These are phyloP conservation scores for Buathra laborator DNA, from an alignment of 2,888 invertebrate genomes.

Conservation along the genomic window DNA sequence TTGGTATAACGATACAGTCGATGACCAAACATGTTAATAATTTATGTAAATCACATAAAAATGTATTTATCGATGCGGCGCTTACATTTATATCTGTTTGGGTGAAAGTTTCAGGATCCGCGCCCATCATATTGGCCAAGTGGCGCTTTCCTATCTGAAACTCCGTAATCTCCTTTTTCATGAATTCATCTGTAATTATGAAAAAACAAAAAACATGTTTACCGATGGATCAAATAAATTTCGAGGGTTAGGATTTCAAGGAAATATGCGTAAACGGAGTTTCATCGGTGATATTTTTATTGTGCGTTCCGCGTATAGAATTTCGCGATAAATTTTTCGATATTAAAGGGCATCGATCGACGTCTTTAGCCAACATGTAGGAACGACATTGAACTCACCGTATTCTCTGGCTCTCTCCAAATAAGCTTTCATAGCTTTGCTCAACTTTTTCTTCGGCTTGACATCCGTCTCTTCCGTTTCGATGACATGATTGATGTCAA, in stretches of 20 bases:
- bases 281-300: too few relatives aligned
- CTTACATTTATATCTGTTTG: slow-evolving; percentile 94
- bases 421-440: slow-evolving; percentile 96
- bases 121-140: slow-evolving; percentile 99
- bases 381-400: slow-evolving; percentile 83
- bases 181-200: slow-evolving; percentile 89
- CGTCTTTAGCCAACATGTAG: too few relatives aligned
- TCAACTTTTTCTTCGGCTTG: slow-evolving; percentile 87
- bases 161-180: slow-evolving; percentile 91
- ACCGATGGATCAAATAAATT: too few relatives aligned
- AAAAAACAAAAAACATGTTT: background rate
- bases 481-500: slow-evolving; percentile 51
- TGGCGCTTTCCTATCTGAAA: slow-evolving; percentile 97
- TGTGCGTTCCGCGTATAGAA: too few relatives aligned
- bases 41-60: background rate
- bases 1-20: too few relatives aligned
- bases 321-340: too few relatives aligned
- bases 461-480: slow-evolving; percentile 35
- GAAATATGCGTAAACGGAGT: too few relatives aligned
- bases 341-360: background rate
- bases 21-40: background rate
- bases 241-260: background rate
- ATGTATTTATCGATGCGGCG: background rate
- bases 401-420: slow-evolving; percentile 93
- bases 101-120: slow-evolving; percentile 94